phyloP scores from a whole-genome alignment of 2,888 invertebrate species.

The Polyommatus iphigenia region DNA sequence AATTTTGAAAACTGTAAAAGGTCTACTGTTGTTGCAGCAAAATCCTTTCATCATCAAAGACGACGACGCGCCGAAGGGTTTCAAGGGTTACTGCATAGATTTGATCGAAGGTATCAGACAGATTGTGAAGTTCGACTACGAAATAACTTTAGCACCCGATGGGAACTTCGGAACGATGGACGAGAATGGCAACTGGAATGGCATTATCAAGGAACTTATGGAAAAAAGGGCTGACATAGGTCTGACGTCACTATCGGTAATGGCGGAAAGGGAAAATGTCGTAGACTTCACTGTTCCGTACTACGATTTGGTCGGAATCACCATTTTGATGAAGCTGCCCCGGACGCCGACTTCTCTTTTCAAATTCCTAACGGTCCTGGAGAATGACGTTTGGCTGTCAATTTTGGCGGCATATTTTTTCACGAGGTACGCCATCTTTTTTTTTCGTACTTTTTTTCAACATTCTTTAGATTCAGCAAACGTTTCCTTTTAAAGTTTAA shows the following conservation, averaged over 20 bases:
- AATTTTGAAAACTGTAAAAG: background rate
- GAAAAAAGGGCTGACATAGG: conserved; percentile 96
- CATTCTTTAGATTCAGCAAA: background rate
- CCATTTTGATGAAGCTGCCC: conserved; percentile 96
- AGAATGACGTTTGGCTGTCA: conserved; percentile 98
- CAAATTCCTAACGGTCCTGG: conserved; percentile 97
- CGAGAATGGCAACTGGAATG: conserved; percentile 91
- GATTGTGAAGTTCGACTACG: conserved; percentile 93
- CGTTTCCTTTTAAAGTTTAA: background rate
- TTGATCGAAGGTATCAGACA: conserved; percentile 92
- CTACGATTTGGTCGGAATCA: conserved; percentile 98
- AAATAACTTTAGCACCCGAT: conserved; percentile 89
- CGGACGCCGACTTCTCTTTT: conserved; percentile 95
- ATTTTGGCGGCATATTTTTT: conserved; percentile 97
- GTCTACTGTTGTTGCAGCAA: conserved; percentile 79
- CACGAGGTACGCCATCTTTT: conserved; percentile 83
- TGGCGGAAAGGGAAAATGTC: conserved; percentile 98
- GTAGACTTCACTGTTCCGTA: conserved; percentile 99
- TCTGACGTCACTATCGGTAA: conserved; percentile 95
- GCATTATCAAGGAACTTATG: conserved; percentile 89
- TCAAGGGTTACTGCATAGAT: conserved; percentile 96
- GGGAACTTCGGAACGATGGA: conserved; percentile 94
- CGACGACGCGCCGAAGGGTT: conserved; percentile 82
- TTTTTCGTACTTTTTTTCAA: background rate
- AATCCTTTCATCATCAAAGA: conserved; percentile 90